Evolutionary conservation across 2,888 invertebrate species (phyloP), one percentile per base, ranked within the genome.

Genomic region (Sepioteuthis lessoniana): DNA sequence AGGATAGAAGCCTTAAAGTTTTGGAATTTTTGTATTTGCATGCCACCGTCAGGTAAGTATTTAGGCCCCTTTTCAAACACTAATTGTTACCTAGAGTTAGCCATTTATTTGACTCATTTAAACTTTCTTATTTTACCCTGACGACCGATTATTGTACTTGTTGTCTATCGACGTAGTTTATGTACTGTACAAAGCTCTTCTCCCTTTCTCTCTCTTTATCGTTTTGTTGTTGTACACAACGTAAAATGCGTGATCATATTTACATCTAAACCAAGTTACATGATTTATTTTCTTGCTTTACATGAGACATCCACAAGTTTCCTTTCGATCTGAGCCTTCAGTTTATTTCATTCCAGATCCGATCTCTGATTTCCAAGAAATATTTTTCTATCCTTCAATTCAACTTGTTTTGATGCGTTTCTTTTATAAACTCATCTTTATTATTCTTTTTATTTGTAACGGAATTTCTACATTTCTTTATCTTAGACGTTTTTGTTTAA

Each of bases 21-120:
- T 92, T 21, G 92, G 46, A 47, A n/a, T 47, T 92, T 47, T 31
- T 10, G n/a, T 92, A 31, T n/a, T n/a, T 92, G 16, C 31, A 13
- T 92, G 31, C n/a, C n/a, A 47, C n/a, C n/a, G 92, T 46, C 42
- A 92, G 92, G 92, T 92, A 5, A 92, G 16, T 46, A n/a, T 76
- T 35, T 76, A 16, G 4, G 76, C 1, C 76, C n/a, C 13, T 76
- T 76, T 76, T 76, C 19, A 1, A n/a, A n/a, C 1, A 76, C n/a
- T 0, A 35, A 35, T 16, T 19, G 16, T n/a, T n/a, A 76, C n/a
- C 13, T 76, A 16, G n/a, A 76, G n/a, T 76, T 76, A 13, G 35
- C 76, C 76, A 76, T 76, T 76, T 76, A 76, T 35, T 76, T 76
- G n/a, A 76, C 35, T 8, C 13, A 16, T n/a, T 35, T 16, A 76